Conservation (phyloP, 2,888 invertebrate genomes). For the Xanthorhoe designata region DNA sequence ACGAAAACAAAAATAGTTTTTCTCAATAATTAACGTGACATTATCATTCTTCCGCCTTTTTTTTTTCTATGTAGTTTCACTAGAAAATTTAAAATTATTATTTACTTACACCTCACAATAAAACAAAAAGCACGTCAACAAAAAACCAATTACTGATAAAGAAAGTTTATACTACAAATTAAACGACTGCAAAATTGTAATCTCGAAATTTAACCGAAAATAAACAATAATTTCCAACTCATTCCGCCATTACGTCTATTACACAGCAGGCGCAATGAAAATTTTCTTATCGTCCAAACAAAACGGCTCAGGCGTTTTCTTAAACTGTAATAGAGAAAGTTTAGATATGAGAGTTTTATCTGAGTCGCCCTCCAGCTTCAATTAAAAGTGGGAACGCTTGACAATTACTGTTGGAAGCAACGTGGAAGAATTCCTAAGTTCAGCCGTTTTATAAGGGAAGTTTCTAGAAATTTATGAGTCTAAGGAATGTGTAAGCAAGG, state of each 20-base stretch:
- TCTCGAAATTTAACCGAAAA: constrained; percentile 30
- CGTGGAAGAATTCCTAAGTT: constrained; percentile 56
- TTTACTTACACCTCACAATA: no score
- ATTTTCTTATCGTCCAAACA: constrained; percentile 79
- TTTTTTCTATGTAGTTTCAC: no score
- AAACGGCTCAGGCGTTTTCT: constrained; percentile 75
- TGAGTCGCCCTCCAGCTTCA: constrained; percentile 84
- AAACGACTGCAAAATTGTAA: not conserved
- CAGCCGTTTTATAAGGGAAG: constrained; percentile 46
- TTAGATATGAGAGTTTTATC: constrained; percentile 82
- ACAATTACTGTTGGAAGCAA: constrained; percentile 80
- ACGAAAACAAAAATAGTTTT: no score
- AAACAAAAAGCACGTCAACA: no score
- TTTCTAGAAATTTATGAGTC: constrained; percentile 24
- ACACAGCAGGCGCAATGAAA: constrained; percentile 64
- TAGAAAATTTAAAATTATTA: no score
- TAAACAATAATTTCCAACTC: constrained; percentile 51
- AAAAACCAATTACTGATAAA: no score
- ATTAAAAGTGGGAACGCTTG: constrained; percentile 78
- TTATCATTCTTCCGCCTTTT: no score
- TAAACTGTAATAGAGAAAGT: constrained; percentile 85
- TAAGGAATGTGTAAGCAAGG: not conserved
- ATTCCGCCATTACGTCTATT: constrained; percentile 61
- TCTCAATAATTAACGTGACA: no score
- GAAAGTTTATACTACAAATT: not conserved